These are phyloP conservation scores for Gryllus bimaculatus DNA, from an alignment of 1,140 invertebrate genomes.

Conservation along the genomic window DNA sequence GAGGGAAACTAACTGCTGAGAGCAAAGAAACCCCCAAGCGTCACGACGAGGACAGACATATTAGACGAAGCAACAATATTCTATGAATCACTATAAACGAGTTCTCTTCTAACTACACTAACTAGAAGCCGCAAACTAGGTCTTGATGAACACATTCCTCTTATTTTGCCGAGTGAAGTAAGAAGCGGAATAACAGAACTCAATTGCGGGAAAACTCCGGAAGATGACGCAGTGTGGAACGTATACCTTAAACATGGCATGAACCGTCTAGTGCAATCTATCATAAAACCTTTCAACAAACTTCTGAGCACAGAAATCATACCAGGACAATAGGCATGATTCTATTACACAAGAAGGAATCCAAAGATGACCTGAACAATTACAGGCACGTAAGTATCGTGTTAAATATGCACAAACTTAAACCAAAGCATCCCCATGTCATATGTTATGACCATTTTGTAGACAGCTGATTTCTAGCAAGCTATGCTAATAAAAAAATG, in stretches of 20 bases:
- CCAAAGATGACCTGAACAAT: background rate
- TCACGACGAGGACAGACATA: background rate
- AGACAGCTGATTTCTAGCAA: too few species aligned
- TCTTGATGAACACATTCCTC: background rate
- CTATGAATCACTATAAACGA: background rate
- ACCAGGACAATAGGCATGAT: background rate
- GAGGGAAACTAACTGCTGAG: too few species aligned
- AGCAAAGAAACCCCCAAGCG: too few species aligned
- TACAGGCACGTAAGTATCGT: background rate
- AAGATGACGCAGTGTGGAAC: background rate
- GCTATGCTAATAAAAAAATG: too few species aligned
- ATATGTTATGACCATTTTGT: too few species aligned
- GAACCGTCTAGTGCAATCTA: background rate
- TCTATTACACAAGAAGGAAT: background rate
- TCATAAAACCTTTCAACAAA: background rate
- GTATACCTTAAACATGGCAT: background rate
- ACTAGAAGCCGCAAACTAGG: background rate
- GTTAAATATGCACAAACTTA: background rate
- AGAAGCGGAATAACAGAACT: background rate
- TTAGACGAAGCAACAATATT: background rate
- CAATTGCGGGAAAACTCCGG: background rate
- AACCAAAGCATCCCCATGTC: too few species aligned
- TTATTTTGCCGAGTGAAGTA: background rate
- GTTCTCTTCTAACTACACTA: background rate
- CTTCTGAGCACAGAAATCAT: background rate